Evolutionary conservation across 2,113 vertebrate species (phyloP).

Genomic region (Phaethon lepturus): DNA sequence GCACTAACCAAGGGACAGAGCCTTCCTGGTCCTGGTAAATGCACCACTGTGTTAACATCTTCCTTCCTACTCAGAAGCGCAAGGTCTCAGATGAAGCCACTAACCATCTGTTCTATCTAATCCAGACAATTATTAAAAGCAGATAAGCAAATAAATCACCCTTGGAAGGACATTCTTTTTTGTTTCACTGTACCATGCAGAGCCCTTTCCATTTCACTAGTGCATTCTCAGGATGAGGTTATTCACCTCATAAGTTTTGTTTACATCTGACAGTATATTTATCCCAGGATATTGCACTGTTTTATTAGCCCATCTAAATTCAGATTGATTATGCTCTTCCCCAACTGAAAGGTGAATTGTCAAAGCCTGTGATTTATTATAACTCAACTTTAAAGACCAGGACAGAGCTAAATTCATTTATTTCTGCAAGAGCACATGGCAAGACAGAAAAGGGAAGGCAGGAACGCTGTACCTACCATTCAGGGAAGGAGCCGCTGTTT

Average conservation of each 20-base stretch:
- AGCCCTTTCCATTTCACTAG: background rate
- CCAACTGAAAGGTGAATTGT: conserved; percentile 31
- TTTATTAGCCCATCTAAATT: conserved; percentile 49
- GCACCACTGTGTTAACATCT: background rate
- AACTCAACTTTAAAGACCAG: background rate
- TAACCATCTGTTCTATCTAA: conserved; percentile 1
- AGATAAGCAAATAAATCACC: conserved; percentile 17
- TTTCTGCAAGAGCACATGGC: background rate
- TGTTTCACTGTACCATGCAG: background rate
- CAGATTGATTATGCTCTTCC: conserved; percentile 30
- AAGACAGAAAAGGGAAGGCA: background rate
- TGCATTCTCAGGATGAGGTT: background rate
- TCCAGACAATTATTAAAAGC: conserved; percentile 29
- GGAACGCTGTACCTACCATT: background rate
- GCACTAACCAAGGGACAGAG: background rate
- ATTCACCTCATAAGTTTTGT: background rate
- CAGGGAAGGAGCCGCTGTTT: background rate
- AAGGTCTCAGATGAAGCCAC: background rate
- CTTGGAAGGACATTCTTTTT: conserved; percentile 10
- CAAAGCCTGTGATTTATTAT: conserved; percentile 46
- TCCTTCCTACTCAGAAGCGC: background rate
- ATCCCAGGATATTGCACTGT: background rate
- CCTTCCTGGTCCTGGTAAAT: background rate
- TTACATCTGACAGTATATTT: conserved; percentile 22
- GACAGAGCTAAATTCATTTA: conserved; percentile 23